Conservation (phyloP, 2,888 invertebrate species). For the Oscheius sp. region DNA sequence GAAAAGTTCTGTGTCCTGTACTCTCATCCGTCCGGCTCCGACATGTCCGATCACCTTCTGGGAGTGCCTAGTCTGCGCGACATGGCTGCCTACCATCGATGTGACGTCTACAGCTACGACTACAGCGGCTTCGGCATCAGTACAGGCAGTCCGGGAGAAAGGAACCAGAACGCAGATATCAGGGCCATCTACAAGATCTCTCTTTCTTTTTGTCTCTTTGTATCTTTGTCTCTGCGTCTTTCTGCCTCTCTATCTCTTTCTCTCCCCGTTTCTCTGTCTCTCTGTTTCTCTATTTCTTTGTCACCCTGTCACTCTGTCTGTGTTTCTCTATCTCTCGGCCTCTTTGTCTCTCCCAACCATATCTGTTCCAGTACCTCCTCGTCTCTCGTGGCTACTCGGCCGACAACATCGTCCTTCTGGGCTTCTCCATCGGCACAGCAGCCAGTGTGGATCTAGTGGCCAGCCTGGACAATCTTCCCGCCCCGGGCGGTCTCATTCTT, state of each 20-base stretch:
- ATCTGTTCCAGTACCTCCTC: too few relatives aligned
- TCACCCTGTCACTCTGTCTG: too few relatives aligned
- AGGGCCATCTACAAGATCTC: constrained; percentile 53
- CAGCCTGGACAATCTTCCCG: constrained; percentile 9
- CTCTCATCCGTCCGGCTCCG: constrained; percentile 65
- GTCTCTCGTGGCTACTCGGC: too few relatives aligned
- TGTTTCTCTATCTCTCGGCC: too few relatives aligned
- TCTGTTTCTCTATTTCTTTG: too few relatives aligned
- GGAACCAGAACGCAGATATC: constrained; percentile 57
- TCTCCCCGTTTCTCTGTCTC: too few relatives aligned
- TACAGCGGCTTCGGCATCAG: constrained; percentile 66
- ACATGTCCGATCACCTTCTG: constrained; percentile 61
- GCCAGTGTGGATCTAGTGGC: constrained; percentile 50
- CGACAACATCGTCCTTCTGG: constrained; percentile 51
- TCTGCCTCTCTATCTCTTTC: too few relatives aligned
- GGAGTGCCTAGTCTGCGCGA: constrained; percentile 51
- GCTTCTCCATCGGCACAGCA: constrained; percentile 63
- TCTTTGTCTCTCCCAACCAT: too few relatives aligned
- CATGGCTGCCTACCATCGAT: constrained; percentile 54
- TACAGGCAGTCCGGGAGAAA: constrained; percentile 52
- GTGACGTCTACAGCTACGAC: constrained; percentile 63
- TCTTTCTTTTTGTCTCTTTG: too few relatives aligned
- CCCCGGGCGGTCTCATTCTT: constrained; percentile 42
- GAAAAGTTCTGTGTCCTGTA: constrained; percentile 60
- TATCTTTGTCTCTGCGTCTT: too few relatives aligned